Evolutionary conservation across 2,797 vertebrate species (phyloP).

Genomic region (Peromyscus aztecus): DNA sequence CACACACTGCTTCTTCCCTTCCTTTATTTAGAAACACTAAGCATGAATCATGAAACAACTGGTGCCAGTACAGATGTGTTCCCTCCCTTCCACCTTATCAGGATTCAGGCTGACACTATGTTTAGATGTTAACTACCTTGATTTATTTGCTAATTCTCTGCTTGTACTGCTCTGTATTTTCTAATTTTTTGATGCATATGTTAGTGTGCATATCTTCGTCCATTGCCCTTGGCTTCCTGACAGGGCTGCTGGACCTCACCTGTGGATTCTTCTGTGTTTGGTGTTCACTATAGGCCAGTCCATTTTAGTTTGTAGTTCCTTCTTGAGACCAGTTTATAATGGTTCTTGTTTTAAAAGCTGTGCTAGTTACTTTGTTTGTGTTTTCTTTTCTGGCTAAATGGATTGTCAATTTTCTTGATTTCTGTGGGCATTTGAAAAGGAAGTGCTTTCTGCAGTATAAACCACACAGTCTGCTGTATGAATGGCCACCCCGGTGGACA

Average conservation of each 20-base stretch:
- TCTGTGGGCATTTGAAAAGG: background rate
- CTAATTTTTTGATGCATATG: background rate
- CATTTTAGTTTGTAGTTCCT: background rate
- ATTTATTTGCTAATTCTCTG: background rate
- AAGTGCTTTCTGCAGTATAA: background rate
- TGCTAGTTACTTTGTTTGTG: background rate
- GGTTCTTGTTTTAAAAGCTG: background rate
- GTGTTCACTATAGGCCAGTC: background rate
- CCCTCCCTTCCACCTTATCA: background rate
- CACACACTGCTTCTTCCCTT: background rate
- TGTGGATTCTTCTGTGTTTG: background rate
- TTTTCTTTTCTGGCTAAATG: background rate
- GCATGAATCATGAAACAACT: background rate
- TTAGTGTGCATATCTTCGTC: background rate
- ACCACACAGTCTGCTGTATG: background rate
- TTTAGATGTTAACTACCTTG: background rate
- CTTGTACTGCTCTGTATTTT: background rate
- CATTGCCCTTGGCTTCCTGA: background rate
- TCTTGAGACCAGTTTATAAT: background rate
- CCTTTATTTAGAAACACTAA: background rate
- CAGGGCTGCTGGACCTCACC: background rate
- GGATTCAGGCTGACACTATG: background rate
- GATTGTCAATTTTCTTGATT: background rate
- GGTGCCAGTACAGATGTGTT: background rate
- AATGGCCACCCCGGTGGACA: background rate